phyloP scores from a whole-genome alignment of 2,113 vertebrate genomes.

The Amblyornis subalaris region DNA sequence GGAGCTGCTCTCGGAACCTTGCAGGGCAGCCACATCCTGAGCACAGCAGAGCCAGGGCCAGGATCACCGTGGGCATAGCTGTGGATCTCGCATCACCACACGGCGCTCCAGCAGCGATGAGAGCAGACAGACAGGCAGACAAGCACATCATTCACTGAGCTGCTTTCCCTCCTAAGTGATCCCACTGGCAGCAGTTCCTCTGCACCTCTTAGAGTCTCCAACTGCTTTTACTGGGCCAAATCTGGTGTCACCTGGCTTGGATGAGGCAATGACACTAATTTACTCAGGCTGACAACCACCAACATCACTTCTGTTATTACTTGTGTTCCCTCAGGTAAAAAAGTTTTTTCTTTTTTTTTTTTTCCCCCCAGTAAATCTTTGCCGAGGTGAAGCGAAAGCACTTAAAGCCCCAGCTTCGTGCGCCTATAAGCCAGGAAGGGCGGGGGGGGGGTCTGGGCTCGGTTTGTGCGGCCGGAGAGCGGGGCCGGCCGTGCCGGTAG shows the following conservation, averaged over 20 bases:
- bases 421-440: too few relatives aligned
- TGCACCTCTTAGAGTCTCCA: not conserved
- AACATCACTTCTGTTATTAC: not conserved
- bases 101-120: not conserved
- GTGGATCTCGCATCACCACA: not conserved
- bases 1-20: not conserved
- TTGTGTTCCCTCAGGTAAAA: not conserved
- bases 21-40: not conserved
- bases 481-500: too few relatives aligned
- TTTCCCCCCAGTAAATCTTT: too few relatives aligned
- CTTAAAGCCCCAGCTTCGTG: not conserved
- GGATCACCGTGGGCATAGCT: not conserved
- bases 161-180: not conserved
- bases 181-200: not conserved
- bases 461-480: not conserved
- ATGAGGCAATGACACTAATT: not conserved
- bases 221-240: not conserved
- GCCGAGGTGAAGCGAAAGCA: not conserved
- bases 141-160: not conserved
- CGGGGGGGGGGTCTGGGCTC: not conserved
- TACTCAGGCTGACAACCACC: not conserved
- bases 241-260: not conserved
- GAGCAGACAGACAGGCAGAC: not conserved
- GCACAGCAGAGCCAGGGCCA: not conserved
- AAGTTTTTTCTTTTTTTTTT: fast-evolving